Base-by-base conservation (phyloP, 23 tunicate species). In the Aplidium turbinatum region DNA sequence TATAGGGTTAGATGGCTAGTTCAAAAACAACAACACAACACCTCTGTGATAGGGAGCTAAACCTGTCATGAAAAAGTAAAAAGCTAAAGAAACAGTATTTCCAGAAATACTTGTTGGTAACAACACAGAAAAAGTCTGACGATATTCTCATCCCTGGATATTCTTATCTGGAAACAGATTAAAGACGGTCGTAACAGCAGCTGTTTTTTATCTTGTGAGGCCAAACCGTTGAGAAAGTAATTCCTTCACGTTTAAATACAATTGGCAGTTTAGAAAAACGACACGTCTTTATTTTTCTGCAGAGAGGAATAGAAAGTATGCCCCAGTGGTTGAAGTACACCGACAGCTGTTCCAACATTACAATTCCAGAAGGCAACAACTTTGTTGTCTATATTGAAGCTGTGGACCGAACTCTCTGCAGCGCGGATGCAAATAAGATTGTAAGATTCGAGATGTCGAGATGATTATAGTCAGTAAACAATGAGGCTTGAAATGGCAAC, bases 221-320 rank as follows among this genome's bases (percentile, higher is more conserved):
- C n/a, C n/a, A n/a, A n/a, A n/a, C n/a, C n/a, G n/a, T n/a, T n/a
- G n/a, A n/a, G n/a, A n/a, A n/a, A n/a, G n/a, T n/a, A n/a, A n/a
- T n/a, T n/a, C n/a, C n/a, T n/a, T n/a, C n/a, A 20, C 63, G 9
- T 7, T 13, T 20, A 57, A 57, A 13, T 57, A 13, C 18, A 18
- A 57, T 57, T 57, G 63, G 9, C 11, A n/a, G n/a, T n/a, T 54
- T 26, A 70, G 19, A 0, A 0, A 63, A 20, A 13, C 51, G 13
- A 18, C 63, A 56, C 7, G n/a, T 63, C 51, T 18, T 6, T 42
- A 9, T 16, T 60, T 28, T 36, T 3, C 38, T 2, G 18, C 67
- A 90, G 97, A 90, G 78, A 90, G 97, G 78, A 31, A 70, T 90
- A n/a, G 97, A 90, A 61, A 50, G 79, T 23, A 79, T 90, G 85